Conservation (phyloP, 2,888 invertebrate species). For the Anthrax anthrax region DNA sequence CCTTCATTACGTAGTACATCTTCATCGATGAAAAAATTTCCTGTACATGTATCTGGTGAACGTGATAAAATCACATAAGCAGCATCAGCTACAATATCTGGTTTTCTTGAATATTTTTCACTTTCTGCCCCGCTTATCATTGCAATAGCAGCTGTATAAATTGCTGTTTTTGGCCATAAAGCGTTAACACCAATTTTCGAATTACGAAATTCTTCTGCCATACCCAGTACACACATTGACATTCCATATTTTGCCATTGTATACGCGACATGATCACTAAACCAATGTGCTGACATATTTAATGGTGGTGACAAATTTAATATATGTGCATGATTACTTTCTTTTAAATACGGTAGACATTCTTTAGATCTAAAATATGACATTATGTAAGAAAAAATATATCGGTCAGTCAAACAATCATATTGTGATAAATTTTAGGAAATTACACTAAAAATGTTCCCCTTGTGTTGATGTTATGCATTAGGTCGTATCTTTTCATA, state of each 20-base stretch:
- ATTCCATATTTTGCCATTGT: slow-evolving; percentile 98
- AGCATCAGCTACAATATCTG: slow-evolving; percentile 34
- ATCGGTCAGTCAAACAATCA: not conserved
- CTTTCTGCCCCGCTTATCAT: slow-evolving; percentile 54
- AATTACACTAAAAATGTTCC: slow-evolving; percentile 86
- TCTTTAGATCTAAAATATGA: slow-evolving; percentile 67
- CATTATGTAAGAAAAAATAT: too few species aligned
- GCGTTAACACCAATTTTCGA: slow-evolving; percentile 86
- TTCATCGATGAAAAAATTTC: slow-evolving; percentile 89
- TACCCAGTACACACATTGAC: slow-evolving; percentile 96
- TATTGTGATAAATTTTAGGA: slow-evolving; percentile 21
- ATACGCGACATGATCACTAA: slow-evolving; percentile 83
- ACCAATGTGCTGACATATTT: slow-evolving; percentile 77
- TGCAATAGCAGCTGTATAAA: slow-evolving; percentile 85
- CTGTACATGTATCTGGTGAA: slow-evolving; percentile 64
- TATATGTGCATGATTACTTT: slow-evolving; percentile 83
- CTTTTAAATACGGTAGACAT: slow-evolving; percentile 75
- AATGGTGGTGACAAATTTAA: slow-evolving; percentile 91
- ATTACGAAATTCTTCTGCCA: slow-evolving; percentile 83
- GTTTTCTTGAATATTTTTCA: slow-evolving; percentile 27
- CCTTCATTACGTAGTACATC: slow-evolving; percentile 66
- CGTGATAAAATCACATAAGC: slow-evolving; percentile 36
- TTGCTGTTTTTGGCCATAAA: slow-evolving; percentile 89
- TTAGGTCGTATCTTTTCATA: slow-evolving; percentile 94
- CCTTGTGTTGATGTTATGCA: slow-evolving; percentile 87